Percentiles rank a stretch among this genome's conserved stretches.
phyloP scores from a whole-genome alignment of 2,797 vertebrate species.

The Lemur catta region DNA sequence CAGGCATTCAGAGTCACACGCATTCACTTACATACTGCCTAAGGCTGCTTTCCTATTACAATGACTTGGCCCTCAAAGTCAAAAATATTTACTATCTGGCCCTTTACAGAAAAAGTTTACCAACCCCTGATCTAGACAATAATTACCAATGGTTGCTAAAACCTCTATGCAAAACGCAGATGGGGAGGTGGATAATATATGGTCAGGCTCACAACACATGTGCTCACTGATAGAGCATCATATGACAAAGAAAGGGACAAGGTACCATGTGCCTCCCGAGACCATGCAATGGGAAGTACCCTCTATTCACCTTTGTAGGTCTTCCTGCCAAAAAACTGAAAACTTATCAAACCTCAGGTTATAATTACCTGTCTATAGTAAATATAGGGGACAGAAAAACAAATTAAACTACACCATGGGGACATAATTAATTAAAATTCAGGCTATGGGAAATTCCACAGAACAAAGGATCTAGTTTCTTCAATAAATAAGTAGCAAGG shows the following conservation, averaged over 20 bases:
- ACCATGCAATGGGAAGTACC: neutral
- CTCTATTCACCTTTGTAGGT: neutral
- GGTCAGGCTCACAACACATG: neutral
- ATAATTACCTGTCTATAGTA: neutral
- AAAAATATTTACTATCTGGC: neutral
- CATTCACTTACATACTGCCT: neutral
- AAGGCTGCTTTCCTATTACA: neutral
- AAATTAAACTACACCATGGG: neutral
- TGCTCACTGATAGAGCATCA: neutral
- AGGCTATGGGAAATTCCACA: neutral
- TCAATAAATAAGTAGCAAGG: neutral
- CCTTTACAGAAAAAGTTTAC: neutral
- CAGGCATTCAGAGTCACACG: neutral
- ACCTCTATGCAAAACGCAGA: neutral
- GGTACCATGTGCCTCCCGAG: neutral
- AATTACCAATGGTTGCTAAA: neutral
- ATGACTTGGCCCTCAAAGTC: neutral
- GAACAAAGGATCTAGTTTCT: neutral
- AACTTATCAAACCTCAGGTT: neutral
- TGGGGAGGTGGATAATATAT: neutral
- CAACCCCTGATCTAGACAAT: neutral
- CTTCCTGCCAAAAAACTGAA: neutral
- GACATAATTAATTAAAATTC: constrained; percentile 5
- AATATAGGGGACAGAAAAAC: neutral
- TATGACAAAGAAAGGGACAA: neutral